phyloP scores from a whole-genome alignment of 2,888 invertebrate species.

The Acheta domesticus region DNA sequence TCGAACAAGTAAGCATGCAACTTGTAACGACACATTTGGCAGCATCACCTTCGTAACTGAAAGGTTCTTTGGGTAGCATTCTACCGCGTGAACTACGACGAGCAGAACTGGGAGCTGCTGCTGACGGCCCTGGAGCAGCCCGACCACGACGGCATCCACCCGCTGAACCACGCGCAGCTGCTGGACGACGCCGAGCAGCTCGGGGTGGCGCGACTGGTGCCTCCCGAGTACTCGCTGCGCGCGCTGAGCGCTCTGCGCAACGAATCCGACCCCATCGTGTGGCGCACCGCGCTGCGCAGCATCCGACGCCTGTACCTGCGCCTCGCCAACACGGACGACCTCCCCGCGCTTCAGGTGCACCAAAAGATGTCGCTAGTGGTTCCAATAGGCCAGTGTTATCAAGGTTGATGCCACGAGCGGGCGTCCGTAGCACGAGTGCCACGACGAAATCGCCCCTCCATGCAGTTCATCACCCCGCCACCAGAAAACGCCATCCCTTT shows the following conservation, averaged over 20 bases:
- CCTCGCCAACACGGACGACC: too few relatives aligned
- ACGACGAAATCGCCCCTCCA: too few relatives aligned
- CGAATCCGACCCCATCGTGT: neutral
- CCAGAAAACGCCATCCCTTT: too few relatives aligned
- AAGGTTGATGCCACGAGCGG: too few relatives aligned
- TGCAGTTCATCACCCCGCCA: too few relatives aligned
- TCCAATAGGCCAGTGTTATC: too few relatives aligned
- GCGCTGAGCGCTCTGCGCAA: neutral
- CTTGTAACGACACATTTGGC: neutral
- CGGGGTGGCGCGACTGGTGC: neutral
- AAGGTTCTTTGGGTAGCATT: conserved; percentile 33
- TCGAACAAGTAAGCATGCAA: neutral
- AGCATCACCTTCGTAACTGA: too few relatives aligned
- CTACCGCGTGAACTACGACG: conserved; percentile 75
- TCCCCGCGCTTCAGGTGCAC: too few relatives aligned
- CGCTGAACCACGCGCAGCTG: conserved; percentile 74
- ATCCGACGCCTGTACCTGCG: neutral
- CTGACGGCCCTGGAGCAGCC: conserved; percentile 55
- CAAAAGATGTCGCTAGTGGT: too few relatives aligned
- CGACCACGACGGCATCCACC: conserved; percentile 56
- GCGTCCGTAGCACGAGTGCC: too few relatives aligned
- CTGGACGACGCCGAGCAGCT: conserved; percentile 65
- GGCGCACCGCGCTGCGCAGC: neutral
- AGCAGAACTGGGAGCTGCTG: conserved; percentile 67
- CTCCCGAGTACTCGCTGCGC: neutral